Conservation (phyloP, 2,797 vertebrate genomes). For the Poliocrania exsul region DNA sequence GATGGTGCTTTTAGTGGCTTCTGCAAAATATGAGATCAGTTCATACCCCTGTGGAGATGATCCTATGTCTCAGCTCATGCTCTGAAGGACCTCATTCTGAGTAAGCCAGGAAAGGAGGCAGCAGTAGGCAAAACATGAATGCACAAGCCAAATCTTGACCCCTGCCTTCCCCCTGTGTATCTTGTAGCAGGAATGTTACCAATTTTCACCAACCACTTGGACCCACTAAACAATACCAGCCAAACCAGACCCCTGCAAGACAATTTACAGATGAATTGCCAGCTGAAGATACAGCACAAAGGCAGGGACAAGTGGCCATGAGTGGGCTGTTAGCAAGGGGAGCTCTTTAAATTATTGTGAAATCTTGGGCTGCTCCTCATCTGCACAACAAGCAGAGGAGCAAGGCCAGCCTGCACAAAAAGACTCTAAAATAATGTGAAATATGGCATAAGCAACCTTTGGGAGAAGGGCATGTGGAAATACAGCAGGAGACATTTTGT, state of each 20-base stretch:
- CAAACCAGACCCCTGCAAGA: background rate
- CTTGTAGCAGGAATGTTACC: background rate
- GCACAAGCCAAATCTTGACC: background rate
- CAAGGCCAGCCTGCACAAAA: background rate
- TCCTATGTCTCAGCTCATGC: background rate
- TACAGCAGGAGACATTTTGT: background rate
- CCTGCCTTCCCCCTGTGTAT: background rate
- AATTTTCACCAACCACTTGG: background rate
- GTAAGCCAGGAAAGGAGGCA: background rate
- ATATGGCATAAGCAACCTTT: background rate
- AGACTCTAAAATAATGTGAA: background rate
- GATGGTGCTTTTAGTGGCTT: background rate
- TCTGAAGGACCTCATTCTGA: background rate
- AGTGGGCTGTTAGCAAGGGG: background rate
- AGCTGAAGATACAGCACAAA: background rate
- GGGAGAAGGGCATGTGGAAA: background rate
- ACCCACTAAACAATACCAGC: background rate
- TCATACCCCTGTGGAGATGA: background rate
- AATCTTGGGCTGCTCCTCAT: background rate
- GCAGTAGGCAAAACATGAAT: background rate
- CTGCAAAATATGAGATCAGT: accelerated
- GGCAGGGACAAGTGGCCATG: background rate
- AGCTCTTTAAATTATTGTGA: background rate
- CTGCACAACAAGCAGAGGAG: background rate
- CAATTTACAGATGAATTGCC: background rate